These are phyloP conservation scores for Drosophila takahashii DNA, from an alignment of 1,140 invertebrate genomes.

Conservation along the genomic window DNA sequence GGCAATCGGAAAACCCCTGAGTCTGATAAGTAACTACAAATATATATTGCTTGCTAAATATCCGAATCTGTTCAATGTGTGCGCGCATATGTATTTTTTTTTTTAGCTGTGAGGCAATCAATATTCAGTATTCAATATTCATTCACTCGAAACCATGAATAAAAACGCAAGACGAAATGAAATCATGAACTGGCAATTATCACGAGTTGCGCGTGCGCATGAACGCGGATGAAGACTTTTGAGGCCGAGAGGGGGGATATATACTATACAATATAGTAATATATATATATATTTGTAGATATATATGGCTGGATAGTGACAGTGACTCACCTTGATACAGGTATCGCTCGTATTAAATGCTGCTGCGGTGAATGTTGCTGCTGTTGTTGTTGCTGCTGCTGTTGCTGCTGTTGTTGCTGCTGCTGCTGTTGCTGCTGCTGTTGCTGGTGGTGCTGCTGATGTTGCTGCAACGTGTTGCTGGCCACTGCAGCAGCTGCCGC, in stretches of 20 bases:
- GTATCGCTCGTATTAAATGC: constrained; percentile 82
- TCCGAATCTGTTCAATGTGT: background rate
- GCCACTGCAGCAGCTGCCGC: constrained; percentile 63
- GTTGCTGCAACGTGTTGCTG: constrained; percentile 66
- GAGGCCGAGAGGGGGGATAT: background rate
- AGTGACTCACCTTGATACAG: constrained; percentile 78
- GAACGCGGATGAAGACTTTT: constrained; percentile 9
- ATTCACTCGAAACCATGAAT: constrained; percentile 35
- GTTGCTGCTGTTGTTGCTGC: constrained; percentile 44
- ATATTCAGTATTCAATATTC: constrained; percentile 24
- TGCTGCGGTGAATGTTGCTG: constrained; percentile 76
- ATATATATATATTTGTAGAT: too few relatives aligned
- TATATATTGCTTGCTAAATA: background rate
- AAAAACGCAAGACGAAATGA: constrained; percentile 42
- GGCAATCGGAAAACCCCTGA: background rate
- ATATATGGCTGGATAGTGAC: background rate
- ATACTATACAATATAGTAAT: constrained; percentile 9
- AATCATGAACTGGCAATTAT: constrained; percentile 42
- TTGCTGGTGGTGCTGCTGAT: constrained; percentile 56
- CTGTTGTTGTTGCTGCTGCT: constrained; percentile 32
- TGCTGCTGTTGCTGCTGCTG: constrained; percentile 55
- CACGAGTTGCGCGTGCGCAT: constrained; percentile 24
- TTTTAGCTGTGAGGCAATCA: constrained; percentile 21
- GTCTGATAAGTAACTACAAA: background rate
- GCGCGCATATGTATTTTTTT: constrained; percentile 10